phyloP scores from a whole-genome alignment of 2,797 vertebrate genomes.

The Scleropages formosus region DNA sequence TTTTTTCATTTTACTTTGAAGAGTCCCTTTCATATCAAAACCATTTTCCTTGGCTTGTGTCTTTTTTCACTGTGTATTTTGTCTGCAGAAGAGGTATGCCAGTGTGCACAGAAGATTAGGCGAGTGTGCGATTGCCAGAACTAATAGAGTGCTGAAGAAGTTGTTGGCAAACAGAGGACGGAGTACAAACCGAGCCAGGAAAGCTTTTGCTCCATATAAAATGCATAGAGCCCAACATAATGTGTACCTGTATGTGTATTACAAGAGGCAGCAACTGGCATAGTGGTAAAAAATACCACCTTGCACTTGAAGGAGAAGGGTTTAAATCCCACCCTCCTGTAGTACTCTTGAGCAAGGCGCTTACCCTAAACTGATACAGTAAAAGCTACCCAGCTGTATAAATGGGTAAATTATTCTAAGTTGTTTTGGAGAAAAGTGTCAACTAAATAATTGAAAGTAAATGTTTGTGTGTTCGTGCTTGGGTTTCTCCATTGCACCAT shows the following conservation, averaged over 20 bases:
- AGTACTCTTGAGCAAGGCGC: too few species aligned
- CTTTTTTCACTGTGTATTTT: constrained; percentile 9
- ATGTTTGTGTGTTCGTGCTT: neutral
- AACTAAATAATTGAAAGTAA: neutral
- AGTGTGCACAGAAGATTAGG: neutral
- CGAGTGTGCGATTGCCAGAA: neutral
- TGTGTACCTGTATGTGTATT: too few species aligned
- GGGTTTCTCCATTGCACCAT: neutral
- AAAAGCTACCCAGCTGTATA: too few species aligned
- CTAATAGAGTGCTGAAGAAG: constrained; percentile 11
- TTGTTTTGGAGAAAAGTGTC: too few species aligned
- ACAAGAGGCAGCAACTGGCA: too few species aligned
- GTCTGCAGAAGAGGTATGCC: neutral
- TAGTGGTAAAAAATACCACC: too few species aligned
- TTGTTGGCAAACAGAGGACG: neutral
- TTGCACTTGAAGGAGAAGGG: too few species aligned
- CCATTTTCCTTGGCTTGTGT: neutral
- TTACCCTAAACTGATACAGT: too few species aligned
- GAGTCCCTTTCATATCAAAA: constrained; percentile 1
- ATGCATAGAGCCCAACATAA: neutral
- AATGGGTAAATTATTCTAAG: too few species aligned
- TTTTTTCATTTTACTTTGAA: constrained; percentile 21
- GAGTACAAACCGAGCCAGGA: neutral
- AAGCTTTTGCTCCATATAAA: constrained; percentile 5
- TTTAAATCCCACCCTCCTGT: too few species aligned